Conservation (phyloP, 2,888 invertebrate species). For the Diplazon laetatorius region DNA sequence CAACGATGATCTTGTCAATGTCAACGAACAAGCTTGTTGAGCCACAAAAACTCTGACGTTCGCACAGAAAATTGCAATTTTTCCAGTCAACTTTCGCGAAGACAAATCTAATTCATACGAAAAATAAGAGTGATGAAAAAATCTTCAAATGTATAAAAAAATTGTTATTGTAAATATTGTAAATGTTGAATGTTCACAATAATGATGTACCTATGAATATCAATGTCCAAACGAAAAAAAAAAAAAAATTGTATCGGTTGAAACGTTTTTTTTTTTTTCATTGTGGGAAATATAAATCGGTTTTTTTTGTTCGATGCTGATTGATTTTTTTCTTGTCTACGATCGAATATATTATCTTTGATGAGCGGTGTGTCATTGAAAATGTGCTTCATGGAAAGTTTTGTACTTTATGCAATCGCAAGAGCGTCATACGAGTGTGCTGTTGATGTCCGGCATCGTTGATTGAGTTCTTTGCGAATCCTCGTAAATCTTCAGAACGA, state of each 20-base stretch:
- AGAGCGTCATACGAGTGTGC: not conserved
- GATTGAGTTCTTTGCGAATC: not conserved
- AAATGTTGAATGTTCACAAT: not conserved
- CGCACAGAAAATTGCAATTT: too few relatives aligned
- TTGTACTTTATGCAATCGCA: not conserved
- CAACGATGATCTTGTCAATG: not conserved
- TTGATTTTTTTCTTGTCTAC: not conserved
- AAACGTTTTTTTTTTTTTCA: not conserved
- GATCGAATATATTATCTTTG: not conserved
- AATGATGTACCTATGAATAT: not conserved
- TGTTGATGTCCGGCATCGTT: not conserved
- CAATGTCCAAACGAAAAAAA: not conserved
- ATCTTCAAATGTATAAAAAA: not conserved
- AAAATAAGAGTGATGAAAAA: too few relatives aligned
- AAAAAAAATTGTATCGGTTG: not conserved
- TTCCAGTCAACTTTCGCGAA: too few relatives aligned
- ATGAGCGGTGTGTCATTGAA: not conserved
- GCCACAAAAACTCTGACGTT: too few relatives aligned
- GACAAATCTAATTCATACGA: too few relatives aligned
- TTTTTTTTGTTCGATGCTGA: not conserved
- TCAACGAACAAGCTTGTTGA: too few relatives aligned
- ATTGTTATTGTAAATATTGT: not conserved
- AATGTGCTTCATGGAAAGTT: too few relatives aligned
- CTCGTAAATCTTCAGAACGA: not conserved
- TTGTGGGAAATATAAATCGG: not conserved